Base-by-base conservation (phyloP, 2,113 vertebrate genomes). In the Odocoileus virginianus region DNA sequence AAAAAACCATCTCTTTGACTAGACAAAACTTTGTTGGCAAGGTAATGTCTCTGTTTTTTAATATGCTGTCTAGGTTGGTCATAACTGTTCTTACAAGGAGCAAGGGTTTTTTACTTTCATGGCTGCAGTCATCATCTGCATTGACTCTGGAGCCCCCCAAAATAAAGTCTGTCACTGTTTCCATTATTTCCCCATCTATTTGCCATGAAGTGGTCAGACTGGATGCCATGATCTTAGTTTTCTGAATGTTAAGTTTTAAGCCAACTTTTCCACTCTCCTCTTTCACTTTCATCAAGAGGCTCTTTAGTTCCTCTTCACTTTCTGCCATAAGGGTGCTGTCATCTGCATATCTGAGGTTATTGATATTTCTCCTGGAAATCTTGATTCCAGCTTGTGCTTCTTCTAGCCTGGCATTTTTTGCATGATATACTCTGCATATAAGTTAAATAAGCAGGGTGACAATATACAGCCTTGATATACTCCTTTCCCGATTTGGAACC, bases 361-460 rank as follows among this genome's bases (percentile, higher is more conserved):
- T 0, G 2, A 67, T 17, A 36, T 36, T 67, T 67, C 8, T 67
- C n/a, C n/a, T 2, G 21, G n/a, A 2, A 67, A 21, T 36, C 64
- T 67, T 67, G 64, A 67, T 67, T 36, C 33, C n/a, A 67, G 64
- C 64, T 67, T 67, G 64, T 36, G 17, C n/a, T 67, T 67, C n/a
- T 5, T 67, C 17, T 17, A 67, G 17, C 17, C n/a, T 4, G n/a
- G 33, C 1, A 0, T 21, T 19, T 67, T 21, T 67, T 19, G 52
- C 64, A 67, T 67, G n/a, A 67, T 21, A 8, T 36, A 36, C 9
- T 36, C 17, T 36, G 64, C 8, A 67, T 67, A 11, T 10, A 67
- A 67, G 16, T 67, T 67, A 67, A 67, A 67, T 67, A 67, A 19
- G 33, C 64, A 67, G 33, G 8, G 64, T 67, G 4, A 67, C 64